Percentiles rank a stretch among this genome's conserved stretches.
phyloP scores from a whole-genome alignment of 2,113 vertebrate species.

The Typhlomys cinereus region DNA sequence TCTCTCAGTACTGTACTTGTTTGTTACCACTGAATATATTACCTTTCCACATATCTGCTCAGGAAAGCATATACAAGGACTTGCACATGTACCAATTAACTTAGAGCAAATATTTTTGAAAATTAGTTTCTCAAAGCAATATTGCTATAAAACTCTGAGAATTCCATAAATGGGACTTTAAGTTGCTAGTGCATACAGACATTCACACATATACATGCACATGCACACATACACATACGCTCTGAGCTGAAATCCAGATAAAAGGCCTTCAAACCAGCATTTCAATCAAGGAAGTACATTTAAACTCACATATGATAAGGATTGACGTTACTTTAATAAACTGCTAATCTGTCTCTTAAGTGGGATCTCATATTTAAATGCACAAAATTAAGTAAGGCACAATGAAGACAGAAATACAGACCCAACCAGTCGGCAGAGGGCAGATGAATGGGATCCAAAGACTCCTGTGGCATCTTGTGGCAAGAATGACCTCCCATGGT shows the following conservation, averaged over 20 bases:
- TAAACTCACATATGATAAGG: constrained; percentile 27
- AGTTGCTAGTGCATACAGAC: not conserved
- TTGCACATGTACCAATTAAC: not conserved
- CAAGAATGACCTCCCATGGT: not conserved
- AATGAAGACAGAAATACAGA: not conserved
- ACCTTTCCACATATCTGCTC: not conserved
- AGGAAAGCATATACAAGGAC: not conserved
- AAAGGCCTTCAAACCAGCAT: not conserved
- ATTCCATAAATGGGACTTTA: not conserved
- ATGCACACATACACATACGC: not conserved
- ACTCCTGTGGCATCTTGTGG: not conserved
- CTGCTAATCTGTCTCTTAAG: not conserved
- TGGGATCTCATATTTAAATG: not conserved
- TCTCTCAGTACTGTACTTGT: not conserved
- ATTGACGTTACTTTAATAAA: not conserved
- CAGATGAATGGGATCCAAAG: not conserved
- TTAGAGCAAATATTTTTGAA: not conserved
- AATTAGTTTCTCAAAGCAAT: constrained; percentile 1
- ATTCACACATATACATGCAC: too few species aligned
- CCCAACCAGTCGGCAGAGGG: not conserved
- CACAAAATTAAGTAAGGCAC: not conserved
- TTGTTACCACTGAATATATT: constrained; percentile 11
- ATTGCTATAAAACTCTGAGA: not conserved
- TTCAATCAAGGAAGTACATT: not conserved
- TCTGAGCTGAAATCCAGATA: not conserved